These are phyloP conservation scores for Caenorhabditis sp. DNA, from an alignment of 2,888 invertebrate genomes.

Conservation along the genomic window DNA sequence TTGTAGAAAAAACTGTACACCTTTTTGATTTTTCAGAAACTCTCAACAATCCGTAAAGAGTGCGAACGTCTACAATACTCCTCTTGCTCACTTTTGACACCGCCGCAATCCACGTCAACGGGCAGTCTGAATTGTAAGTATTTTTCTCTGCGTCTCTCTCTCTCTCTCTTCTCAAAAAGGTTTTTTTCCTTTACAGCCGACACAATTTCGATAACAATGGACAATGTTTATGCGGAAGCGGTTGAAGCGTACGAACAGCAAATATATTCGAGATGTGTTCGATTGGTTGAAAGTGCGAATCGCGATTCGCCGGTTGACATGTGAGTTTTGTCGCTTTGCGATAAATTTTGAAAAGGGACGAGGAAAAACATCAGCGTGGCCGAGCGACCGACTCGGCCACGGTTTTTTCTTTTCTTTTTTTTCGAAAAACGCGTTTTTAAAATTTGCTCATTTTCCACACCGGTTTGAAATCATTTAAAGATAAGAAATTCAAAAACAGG, in stretches of 20 bases:
- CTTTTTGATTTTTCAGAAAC: slow-evolving; percentile 13
- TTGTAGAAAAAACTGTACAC: too few species aligned
- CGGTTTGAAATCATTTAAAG: too few species aligned
- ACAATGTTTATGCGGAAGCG: slow-evolving; percentile 36
- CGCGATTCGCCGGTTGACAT: slow-evolving; percentile 41
- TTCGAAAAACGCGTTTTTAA: background rate
- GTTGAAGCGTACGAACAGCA: slow-evolving; percentile 50
- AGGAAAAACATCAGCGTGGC: too few species aligned
- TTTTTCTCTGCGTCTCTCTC: too few species aligned
- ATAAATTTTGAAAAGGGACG: too few species aligned
- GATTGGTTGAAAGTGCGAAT: slow-evolving; percentile 44
- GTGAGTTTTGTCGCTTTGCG: too few species aligned
- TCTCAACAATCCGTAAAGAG: slow-evolving; percentile 28
- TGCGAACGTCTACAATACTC: slow-evolving; percentile 17
- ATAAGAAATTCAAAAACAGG: too few species aligned
- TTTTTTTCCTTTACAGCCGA: slow-evolving; percentile 19
- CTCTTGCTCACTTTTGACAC: slow-evolving; percentile 25
- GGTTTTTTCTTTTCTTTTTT: too few species aligned
- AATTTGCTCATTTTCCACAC: background rate
- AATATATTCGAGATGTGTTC: slow-evolving; percentile 50
- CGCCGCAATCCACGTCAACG: slow-evolving; percentile 32
- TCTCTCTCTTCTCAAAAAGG: background rate
- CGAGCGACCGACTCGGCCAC: too few species aligned
- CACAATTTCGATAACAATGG: slow-evolving; percentile 13
- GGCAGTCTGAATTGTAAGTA: slow-evolving; percentile 42